Base-by-base conservation (phyloP, 2,888 invertebrate genomes). In the Blastobasis lacticolella region DNA sequence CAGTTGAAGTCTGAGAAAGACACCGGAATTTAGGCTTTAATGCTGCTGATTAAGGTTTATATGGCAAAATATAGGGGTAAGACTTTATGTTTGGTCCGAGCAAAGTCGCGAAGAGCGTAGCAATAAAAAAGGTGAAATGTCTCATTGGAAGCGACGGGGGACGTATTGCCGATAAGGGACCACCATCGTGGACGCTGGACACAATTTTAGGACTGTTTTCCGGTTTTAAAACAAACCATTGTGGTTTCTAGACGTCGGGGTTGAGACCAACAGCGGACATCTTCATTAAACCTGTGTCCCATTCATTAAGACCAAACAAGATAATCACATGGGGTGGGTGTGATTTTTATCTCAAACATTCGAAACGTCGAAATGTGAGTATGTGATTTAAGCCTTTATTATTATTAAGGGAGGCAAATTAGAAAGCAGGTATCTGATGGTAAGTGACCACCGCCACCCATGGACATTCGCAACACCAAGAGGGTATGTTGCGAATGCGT, bases 51-150 rank as follows among this genome's bases (percentile, higher is more conserved):
- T 10, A 47, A 5, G 5, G 0, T 1, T 52, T 62, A 71, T 60
- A 50, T 50, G 23, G 37, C 7, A 5, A 2, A 6, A 49, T 55
- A 51, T 6, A 8, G 9, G 9, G 41, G 56, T 52, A 51, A 49
- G 38, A 7, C 42, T 54, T 63, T 38, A 43, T 70, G 54, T 72
- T 73, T 52, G 59, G 61, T 9, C 9, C 42, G 42, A 42, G 73
- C 78, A 65, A 75, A 85, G 83, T 88, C 80, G 87, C 87, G 78
- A 87, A 87, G 86, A 86, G 79, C 75, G 66, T 63, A 69, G 83
- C 70, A 83, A 84, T 87, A 87, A 88, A 88, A 87, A 88, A 85
- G 84, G 81, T 87, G 84, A 88, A 87, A 86, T 84, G 86, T 83
- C 85, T 85, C 75, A 81, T 81, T 82, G 76, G 82, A 81, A 80